Percentiles rank a stretch among this genome's conserved stretches.
phyloP scores from a whole-genome alignment of 1,140 invertebrate species.

The Tetramorium parvispinum region DNA sequence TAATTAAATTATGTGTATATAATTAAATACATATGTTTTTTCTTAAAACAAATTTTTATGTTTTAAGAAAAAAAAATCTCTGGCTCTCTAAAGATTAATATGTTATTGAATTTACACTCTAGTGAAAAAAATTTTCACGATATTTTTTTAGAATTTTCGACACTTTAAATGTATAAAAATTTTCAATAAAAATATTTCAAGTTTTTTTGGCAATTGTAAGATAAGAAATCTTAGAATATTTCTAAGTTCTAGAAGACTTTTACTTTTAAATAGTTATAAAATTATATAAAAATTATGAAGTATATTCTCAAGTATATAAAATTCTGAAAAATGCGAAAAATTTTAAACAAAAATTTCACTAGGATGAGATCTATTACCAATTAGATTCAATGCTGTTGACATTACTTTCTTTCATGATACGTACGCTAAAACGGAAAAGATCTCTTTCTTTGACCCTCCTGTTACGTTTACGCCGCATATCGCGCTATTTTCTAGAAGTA shows the following conservation, averaged over 20 bases:
- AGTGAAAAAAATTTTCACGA: not conserved
- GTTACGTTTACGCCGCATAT: not conserved
- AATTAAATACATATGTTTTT: not conserved
- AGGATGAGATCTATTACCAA: not conserved
- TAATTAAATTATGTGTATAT: too few species aligned
- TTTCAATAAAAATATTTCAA: not conserved
- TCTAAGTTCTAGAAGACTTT: not conserved
- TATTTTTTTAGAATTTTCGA: not conserved
- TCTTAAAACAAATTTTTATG: not conserved
- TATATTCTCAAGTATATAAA: not conserved
- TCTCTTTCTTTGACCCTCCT: not conserved
- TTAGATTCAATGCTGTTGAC: not conserved
- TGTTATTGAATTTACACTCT: not conserved
- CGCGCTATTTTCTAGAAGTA: not conserved
- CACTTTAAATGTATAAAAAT: not conserved
- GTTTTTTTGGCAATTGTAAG: not conserved
- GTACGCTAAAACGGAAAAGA: not conserved
- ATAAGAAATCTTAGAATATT: not conserved
- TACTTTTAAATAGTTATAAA: not conserved
- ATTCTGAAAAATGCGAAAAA: not conserved
- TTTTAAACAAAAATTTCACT: too few species aligned
- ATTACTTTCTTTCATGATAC: not conserved
- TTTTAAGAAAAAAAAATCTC: not conserved
- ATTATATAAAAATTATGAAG: not conserved
- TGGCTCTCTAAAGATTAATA: not conserved